A percentile compares a stretch with the other conserved stretches of the same genome.
These are phyloP conservation scores for Spizaetus ornatus DNA, from an alignment of 2,113 vertebrate species.

Conservation along the genomic window DNA sequence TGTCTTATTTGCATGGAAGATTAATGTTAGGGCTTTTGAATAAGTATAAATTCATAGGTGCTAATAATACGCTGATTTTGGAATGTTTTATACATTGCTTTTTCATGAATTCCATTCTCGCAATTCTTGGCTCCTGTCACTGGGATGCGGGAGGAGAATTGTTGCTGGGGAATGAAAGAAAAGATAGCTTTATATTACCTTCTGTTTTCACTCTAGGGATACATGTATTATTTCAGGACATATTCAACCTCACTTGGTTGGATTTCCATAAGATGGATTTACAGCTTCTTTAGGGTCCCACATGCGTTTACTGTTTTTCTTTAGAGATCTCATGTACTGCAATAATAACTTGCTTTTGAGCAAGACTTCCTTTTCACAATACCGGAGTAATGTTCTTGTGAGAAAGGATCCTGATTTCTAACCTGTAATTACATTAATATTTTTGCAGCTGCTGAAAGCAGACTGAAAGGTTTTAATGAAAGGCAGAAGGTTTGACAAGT, in stretches of 20 bases:
- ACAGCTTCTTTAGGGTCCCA: neutral
- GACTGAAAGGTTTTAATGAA: neutral
- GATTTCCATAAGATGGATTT: neutral
- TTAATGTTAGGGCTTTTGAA: neutral
- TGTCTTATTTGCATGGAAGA: neutral
- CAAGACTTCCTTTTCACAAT: neutral
- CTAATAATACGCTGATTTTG: neutral
- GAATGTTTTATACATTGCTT: neutral
- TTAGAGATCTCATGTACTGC: neutral
- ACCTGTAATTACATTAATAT: neutral
- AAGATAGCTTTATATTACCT: neutral
- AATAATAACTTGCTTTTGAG: neutral
- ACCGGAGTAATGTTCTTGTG: neutral
- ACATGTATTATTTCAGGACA: neutral
- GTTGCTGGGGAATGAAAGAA: neutral
- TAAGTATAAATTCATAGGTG: neutral
- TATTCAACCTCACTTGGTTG: neutral
- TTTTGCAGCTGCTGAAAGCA: slow-evolving; percentile 24
- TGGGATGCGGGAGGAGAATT: neutral
- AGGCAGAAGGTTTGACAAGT: neutral
- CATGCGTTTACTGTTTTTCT: neutral
- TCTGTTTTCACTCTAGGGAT: neutral
- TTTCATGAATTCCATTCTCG: slow-evolving; percentile 1
- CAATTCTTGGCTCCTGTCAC: neutral
- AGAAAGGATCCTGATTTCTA: neutral